Evolutionary conservation across 1,140 invertebrate genomes (phyloP).

Genomic region (Cydia amplana): DNA sequence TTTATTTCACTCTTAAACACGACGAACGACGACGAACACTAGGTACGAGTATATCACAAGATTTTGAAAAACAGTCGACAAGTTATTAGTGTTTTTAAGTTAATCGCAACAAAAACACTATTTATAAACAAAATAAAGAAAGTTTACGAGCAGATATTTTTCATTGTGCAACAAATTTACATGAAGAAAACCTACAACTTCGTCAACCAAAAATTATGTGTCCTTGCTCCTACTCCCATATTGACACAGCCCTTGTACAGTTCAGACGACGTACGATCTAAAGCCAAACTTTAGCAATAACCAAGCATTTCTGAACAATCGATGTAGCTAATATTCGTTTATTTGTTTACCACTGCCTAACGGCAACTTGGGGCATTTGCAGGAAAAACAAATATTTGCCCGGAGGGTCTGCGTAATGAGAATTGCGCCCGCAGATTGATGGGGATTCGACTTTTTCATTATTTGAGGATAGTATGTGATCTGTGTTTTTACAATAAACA

Average conservation of each 20-base stretch:
- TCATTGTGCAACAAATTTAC: too few species aligned
- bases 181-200: too few species aligned
- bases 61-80: too few species aligned
- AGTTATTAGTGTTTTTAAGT: too few species aligned
- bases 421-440: conserved; percentile 24
- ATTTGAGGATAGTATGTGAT: conserved; percentile 4
- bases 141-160: too few species aligned
- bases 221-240: too few species aligned
- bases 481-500: conserved; percentile 5
- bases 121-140: too few species aligned
- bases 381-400: conserved; percentile 32
- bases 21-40: too few species aligned
- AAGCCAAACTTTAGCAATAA: conserved; percentile 24
- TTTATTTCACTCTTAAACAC: too few species aligned
- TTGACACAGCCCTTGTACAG: background rate
- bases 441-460: conserved; percentile 21
- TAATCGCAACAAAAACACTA: too few species aligned
- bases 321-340: conserved; percentile 33
- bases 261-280: conserved; percentile 4
- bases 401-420: conserved; percentile 26
- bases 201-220: too few species aligned
- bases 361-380: conserved; percentile 29
- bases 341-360: conserved; percentile 31
- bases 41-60: too few species aligned
- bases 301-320: conserved; percentile 23